phyloP scores from a whole-genome alignment of 2,113 vertebrate genomes.

The Panthera leo region DNA sequence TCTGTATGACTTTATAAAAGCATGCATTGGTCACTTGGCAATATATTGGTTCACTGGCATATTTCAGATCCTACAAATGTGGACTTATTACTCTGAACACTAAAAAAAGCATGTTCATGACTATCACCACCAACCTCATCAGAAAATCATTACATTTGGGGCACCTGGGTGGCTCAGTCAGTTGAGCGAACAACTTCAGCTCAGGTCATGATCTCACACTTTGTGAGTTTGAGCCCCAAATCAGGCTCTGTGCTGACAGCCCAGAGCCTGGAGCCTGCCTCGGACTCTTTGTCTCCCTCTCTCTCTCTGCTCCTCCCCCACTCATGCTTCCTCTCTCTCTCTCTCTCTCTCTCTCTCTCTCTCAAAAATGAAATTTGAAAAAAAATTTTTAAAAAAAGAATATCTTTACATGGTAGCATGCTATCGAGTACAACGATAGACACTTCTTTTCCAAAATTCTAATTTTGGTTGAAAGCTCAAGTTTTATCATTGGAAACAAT shows the following conservation, averaged over 20 bases:
- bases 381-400: not conserved
- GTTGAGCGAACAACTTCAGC: no score
- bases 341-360: no score
- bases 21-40: not conserved
- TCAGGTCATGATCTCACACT: no score
- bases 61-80: not conserved
- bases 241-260: no score
- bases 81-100: not conserved
- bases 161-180: no score
- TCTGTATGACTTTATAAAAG: not conserved
- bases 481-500: not conserved
- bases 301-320: no score
- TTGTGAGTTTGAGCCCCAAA: no score
- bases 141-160: not conserved
- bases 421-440: not conserved
- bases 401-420: not conserved
- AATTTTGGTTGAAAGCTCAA: not conserved
- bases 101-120: not conserved
- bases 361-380: no score
- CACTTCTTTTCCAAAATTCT: conserved; percentile 2
- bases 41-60: not conserved
- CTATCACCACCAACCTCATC: not conserved
- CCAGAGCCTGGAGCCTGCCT: no score
- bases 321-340: no score
- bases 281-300: no score